A percentile compares a stretch with the other conserved stretches of the same genome.
Conservation (phyloP, 2,797 vertebrate genomes). For the Rhinogobio ventralis region DNA sequence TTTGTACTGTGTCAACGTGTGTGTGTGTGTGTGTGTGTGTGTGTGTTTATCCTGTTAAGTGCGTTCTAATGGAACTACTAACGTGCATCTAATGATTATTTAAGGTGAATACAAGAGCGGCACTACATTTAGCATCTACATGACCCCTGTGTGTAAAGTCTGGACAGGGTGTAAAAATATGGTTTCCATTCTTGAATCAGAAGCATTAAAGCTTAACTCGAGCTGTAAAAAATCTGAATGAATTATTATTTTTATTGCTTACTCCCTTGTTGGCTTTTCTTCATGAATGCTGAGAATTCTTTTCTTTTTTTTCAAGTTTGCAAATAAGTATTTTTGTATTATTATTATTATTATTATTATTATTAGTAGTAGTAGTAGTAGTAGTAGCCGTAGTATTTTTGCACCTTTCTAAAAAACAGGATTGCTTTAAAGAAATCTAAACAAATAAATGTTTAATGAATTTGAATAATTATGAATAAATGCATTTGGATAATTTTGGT, state of each 20-base stretch:
- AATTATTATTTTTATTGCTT: conserved; percentile 7
- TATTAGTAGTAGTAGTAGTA: background rate
- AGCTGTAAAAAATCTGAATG: conserved; percentile 18
- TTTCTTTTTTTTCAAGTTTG: background rate
- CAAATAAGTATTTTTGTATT: background rate
- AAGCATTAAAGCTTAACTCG: background rate
- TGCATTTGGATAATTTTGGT: background rate
- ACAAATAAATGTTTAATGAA: background rate
- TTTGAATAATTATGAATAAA: background rate
- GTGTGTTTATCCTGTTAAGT: conserved; percentile 15
- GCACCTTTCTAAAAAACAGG: background rate
- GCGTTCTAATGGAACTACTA: conserved; percentile 37
- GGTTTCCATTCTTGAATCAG: background rate
- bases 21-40: conserved; percentile 14
- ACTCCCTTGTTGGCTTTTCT: background rate
- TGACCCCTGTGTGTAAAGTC: conserved; percentile 11
- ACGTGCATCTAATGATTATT: conserved; percentile 15
- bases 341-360: background rate
- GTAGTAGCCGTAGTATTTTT: background rate
- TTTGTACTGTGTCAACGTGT: conserved; percentile 43
- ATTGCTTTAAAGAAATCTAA: background rate
- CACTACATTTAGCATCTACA: conserved; percentile 16
- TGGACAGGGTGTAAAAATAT: conserved; percentile 16
- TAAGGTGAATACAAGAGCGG: background rate
- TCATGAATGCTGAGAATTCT: background rate